A percentile compares a stretch with the other conserved stretches of the same genome.
These are phyloP conservation scores for Scarus forsteni DNA, from an alignment of 2,797 vertebrate species.

Conservation along the genomic window DNA sequence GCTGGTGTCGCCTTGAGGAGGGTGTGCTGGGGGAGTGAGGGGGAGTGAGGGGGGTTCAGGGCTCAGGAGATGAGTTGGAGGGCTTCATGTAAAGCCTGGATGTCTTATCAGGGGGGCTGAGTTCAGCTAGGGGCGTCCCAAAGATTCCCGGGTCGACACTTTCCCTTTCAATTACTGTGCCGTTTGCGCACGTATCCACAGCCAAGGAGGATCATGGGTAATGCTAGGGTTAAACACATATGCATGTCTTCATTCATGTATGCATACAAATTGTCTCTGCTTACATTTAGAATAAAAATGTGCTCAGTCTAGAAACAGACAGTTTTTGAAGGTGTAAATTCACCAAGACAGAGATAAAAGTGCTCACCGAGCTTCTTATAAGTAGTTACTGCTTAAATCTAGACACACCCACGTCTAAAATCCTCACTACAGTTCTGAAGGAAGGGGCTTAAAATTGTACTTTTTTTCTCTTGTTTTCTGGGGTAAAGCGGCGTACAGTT, in stretches of 20 bases:
- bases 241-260: conserved; percentile 9
- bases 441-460: too few relatives aligned
- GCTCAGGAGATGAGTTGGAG: conserved; percentile 24
- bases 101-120: conserved; percentile 52
- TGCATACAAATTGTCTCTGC: conserved; percentile 23
- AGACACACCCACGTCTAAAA: too few relatives aligned
- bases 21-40: conserved; percentile 3
- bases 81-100: conserved; percentile 51
- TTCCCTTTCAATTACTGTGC: conserved; percentile 80
- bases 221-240: conserved; percentile 50
- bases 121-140: conserved; percentile 60
- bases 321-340: too few relatives aligned
- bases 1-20: conserved; percentile 38
- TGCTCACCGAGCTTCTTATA: too few relatives aligned
- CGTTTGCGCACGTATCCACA: conserved; percentile 34
- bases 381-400: too few relatives aligned
- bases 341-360: too few relatives aligned
- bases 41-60: background rate
- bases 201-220: conserved; percentile 46
- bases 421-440: too few relatives aligned
- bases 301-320: background rate
- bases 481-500: too few relatives aligned
- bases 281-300: conserved; percentile 13
- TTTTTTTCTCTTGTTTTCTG: too few relatives aligned
- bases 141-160: conserved; percentile 58